Base-by-base conservation (phyloP, 2,113 vertebrate species). In the Psettodes erumei region DNA sequence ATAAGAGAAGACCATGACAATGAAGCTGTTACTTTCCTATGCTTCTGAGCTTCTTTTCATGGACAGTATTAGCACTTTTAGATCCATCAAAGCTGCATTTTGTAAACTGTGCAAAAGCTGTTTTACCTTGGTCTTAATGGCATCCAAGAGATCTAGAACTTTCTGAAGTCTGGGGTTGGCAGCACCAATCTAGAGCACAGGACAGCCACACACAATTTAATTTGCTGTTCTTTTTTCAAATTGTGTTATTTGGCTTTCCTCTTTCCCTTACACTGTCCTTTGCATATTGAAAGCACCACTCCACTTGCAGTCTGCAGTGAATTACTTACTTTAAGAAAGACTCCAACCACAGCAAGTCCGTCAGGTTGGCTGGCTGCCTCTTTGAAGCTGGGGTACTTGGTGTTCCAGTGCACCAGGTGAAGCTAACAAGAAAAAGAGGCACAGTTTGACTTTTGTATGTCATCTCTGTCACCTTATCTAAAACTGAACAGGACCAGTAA, bases 321-420 rank as follows among this genome's bases (percentile, higher is more conserved):
- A 28, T 1, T 13, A 85, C 91, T 92, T 66, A 98, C 98, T 96
- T 97, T 94, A 53, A 98, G 89, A 77, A 99, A 96, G 18, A 99
- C 75, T n/a, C 97, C 98, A 6, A 99, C 82, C 51, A 99, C 98
- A 18, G 96, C 95, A 21, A 99, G 91, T 13, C 98, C 98, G 70
- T 99, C 97, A 13, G 96, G 94, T 37, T 98, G 90, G n/a, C 93
- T 89, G 11, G 90, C 94, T 38, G 98, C 97, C 69, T 96, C 96
- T 48, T 85, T 90, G 84, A 98, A 97, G 48, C 85, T 95, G 3
- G 89, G 86, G 25, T 99, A 99, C 78, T 96, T 97, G 40, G 95
- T 95, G 60, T 99, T 99, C 98, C 98, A 99, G 89, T 99, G 98
- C 73, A 99, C 98, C 88, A 99, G 89, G 84, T 99, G 98, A 50